These are phyloP conservation scores for Arvicanthis niloticus DNA, from an alignment of 2,113 vertebrate genomes.

Conservation along the genomic window DNA sequence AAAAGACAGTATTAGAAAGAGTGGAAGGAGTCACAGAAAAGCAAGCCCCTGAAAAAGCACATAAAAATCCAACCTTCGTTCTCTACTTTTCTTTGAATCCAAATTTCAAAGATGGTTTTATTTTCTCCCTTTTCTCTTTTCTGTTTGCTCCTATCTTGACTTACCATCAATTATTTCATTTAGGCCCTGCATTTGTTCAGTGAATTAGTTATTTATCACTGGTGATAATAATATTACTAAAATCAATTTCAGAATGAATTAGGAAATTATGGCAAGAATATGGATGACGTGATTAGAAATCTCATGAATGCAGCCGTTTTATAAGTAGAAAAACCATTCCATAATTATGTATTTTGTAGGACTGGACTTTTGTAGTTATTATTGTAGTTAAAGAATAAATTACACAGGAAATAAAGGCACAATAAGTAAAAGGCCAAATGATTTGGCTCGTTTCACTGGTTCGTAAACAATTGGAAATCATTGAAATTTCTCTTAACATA, in stretches of 20 bases:
- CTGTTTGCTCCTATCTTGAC: constrained; percentile 4
- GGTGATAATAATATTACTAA: constrained; percentile 48
- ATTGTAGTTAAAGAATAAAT: constrained; percentile 58
- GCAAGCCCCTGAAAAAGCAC: neutral
- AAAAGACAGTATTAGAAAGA: constrained; percentile 28
- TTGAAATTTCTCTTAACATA: neutral
- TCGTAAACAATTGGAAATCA: constrained; percentile 24
- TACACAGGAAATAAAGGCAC: constrained; percentile 47
- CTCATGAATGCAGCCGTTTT: neutral
- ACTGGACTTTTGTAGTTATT: constrained; percentile 33
- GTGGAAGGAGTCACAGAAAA: neutral
- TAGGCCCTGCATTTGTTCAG: constrained; percentile 24
- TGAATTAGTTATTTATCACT: constrained; percentile 56
- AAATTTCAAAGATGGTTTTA: constrained; percentile 48
- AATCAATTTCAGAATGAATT: constrained; percentile 46
- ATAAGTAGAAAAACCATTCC: constrained; percentile 48
- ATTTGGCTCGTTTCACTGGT: constrained; percentile 23
- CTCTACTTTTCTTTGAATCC: neutral
- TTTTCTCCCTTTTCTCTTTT: neutral
- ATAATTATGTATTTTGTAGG: constrained; percentile 29
- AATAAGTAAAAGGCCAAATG: constrained; percentile 4
- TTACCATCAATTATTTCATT: constrained; percentile 60
- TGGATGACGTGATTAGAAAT: neutral
- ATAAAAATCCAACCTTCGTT: neutral
- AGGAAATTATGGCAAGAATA: neutral